Evolutionary conservation across 2,888 invertebrate genomes (phyloP).

Genomic region (Leptinotarsa peninsularis): DNA sequence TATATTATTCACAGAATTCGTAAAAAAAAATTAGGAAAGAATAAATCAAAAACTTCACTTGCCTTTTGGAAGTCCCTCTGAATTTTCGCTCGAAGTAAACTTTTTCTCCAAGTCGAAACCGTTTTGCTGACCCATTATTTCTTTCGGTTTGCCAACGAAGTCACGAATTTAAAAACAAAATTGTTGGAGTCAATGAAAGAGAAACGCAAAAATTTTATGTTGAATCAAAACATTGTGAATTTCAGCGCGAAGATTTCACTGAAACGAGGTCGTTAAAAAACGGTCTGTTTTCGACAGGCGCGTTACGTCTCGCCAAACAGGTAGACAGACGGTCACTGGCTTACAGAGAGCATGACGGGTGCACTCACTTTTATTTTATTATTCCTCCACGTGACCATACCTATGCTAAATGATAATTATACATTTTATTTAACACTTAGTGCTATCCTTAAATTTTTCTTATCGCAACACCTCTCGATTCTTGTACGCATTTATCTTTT

Average conservation of each 20-base stretch:
- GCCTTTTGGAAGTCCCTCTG: constrained; percentile 31
- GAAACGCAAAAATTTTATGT: constrained; percentile 17
- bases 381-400: constrained; percentile 32
- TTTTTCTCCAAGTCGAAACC: constrained; percentile 44
- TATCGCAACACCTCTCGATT: not conserved
- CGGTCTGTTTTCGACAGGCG: constrained; percentile 7
- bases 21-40: not conserved
- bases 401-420: constrained; percentile 28
- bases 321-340: constrained; percentile 37
- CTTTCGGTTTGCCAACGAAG: no score
- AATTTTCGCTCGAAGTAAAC: constrained; percentile 30
- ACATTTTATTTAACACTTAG: constrained; percentile 27
- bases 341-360: constrained; percentile 17
- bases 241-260: constrained; percentile 1
- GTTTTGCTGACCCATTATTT: constrained; percentile 42
- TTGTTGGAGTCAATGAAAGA: not conserved
- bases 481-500: not conserved
- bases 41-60: constrained; percentile 26
- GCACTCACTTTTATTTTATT: constrained; percentile 36
- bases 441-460: constrained; percentile 16
- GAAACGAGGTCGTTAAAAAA: not conserved
- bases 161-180: no score
- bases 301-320: constrained; percentile 26
- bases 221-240: constrained; percentile 12
- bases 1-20: no score